Evolutionary conservation across 2,888 invertebrate genomes (phyloP), one percentile per base, ranked within the genome.

Genomic region (Drosophila antonietae): DNA sequence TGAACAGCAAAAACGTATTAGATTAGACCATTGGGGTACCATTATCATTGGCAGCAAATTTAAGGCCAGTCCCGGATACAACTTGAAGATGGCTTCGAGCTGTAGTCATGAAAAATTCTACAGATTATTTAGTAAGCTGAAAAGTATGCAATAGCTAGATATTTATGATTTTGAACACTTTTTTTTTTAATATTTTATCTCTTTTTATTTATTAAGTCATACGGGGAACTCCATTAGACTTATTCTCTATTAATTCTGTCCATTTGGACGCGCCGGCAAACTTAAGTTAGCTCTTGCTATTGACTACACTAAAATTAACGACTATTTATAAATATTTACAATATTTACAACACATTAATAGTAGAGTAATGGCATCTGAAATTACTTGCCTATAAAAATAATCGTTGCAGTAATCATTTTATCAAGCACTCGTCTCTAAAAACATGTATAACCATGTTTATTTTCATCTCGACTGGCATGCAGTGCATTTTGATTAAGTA

Each of bases 1-100:
- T 76, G 67, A 79, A 70, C 86, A 68, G 69, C 67, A 65, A 68
- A 83, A 88, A 72, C 63, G 79, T 62, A 76, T 83, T 85, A 88
- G 83, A 75, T 78, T 75, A 61, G 63, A 53, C 65, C 69, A 67
- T 65, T 69, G 56, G 55, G 63, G 46, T 37, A 15, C 57, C 55
- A 55, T 72, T 78, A 77, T 72, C 80, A 46, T n/a, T 49, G 66
- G 3, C 33, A 61, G 18, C 44, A 43, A 70, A 58, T 87, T 74
- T 63, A 65, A 75, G 55, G 46, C 52, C 31, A 39, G 14, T 14
- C 28, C 31, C 39, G 41, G 49, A 28, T 20, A n/a, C n/a, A 49
- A 5, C 35, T 37, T 52, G 3, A 20, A 37, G 35, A 14, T 33
- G 3, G 6, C 18, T 28, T 47, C 15, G 4, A 9, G 28, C n/a